phyloP scores from a whole-genome alignment of 1,140 invertebrate genomes.

The Centruroides sculpturatus region DNA sequence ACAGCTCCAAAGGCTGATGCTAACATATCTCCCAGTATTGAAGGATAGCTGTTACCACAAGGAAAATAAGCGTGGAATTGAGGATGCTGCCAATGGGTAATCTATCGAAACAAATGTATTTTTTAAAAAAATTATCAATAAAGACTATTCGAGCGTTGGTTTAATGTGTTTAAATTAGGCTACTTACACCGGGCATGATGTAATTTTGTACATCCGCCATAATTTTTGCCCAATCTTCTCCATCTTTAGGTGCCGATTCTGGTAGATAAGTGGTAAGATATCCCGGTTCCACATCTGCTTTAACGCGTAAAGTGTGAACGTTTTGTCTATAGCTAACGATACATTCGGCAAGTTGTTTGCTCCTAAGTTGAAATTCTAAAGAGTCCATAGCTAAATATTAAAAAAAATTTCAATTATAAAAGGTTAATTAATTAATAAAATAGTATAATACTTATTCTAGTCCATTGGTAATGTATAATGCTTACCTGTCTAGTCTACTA shows the following conservation, averaged over 20 bases:
- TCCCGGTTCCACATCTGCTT: conserved; percentile 33
- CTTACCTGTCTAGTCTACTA: no score
- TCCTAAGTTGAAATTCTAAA: conserved; percentile 43
- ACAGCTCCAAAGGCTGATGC: conserved; percentile 91
- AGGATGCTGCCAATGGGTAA: conserved; percentile 98
- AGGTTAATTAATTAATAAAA: no score
- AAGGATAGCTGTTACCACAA: conserved; percentile 90
- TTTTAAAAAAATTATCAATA: no score
- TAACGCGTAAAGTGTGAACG: conserved; percentile 47
- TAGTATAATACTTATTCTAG: no score
- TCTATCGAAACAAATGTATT: conserved; percentile 30
- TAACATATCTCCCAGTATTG: conserved; percentile 94
- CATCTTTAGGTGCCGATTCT: conserved; percentile 57
- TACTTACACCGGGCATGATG: conserved; percentile 86
- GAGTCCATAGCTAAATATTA: conserved; percentile 6
- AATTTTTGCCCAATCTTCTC: conserved; percentile 80
- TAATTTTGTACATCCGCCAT: conserved; percentile 87
- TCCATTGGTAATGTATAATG: no score
- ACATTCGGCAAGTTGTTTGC: conserved; percentile 92
- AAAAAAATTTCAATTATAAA: no score
- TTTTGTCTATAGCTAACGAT: conserved; percentile 83
- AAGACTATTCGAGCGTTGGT: no score
- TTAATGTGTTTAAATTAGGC: not conserved
- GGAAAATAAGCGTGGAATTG: conserved; percentile 98
- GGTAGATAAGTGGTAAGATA: conserved; percentile 61